Percentiles rank a stretch among this genome's conserved stretches.
Conservation (phyloP, 2,888 invertebrate species). For the Conistra vaccinii region DNA sequence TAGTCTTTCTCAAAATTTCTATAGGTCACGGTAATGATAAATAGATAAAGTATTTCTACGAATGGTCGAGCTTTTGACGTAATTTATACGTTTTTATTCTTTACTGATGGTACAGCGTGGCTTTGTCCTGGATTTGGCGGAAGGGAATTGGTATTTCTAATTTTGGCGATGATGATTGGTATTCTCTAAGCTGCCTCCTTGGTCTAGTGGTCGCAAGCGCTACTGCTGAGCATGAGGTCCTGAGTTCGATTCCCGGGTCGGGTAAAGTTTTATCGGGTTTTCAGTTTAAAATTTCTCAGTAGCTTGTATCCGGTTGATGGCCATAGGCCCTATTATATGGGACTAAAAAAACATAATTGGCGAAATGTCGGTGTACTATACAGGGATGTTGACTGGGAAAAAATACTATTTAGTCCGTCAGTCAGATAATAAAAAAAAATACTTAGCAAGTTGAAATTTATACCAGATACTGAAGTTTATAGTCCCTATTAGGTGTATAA, state of each 20-base stretch:
- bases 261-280: not conserved
- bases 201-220: not conserved
- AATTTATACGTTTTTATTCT: conserved; percentile 62
- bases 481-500: too few relatives aligned
- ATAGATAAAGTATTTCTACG: conserved; percentile 66
- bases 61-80: conserved; percentile 56
- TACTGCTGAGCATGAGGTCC: not conserved
- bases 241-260: not conserved
- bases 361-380: not conserved
- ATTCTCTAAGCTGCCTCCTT: not conserved
- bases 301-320: not conserved
- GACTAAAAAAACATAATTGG: not conserved
- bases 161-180: conserved; percentile 6
- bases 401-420: too few relatives aligned
- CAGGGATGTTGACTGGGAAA: too few relatives aligned
- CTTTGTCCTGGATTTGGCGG: conserved; percentile 39
- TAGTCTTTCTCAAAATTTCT: conserved; percentile 70
- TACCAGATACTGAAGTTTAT: too few relatives aligned
- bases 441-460: too few relatives aligned
- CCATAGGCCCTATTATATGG: too few relatives aligned
- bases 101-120: conserved; percentile 17
- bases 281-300: not conserved
- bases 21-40: conserved; percentile 69
- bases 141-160: conserved; percentile 22
- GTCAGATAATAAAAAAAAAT: too few relatives aligned